phyloP scores from a whole-genome alignment of 1,140 invertebrate species.

The Meloidogyne exigua region DNA sequence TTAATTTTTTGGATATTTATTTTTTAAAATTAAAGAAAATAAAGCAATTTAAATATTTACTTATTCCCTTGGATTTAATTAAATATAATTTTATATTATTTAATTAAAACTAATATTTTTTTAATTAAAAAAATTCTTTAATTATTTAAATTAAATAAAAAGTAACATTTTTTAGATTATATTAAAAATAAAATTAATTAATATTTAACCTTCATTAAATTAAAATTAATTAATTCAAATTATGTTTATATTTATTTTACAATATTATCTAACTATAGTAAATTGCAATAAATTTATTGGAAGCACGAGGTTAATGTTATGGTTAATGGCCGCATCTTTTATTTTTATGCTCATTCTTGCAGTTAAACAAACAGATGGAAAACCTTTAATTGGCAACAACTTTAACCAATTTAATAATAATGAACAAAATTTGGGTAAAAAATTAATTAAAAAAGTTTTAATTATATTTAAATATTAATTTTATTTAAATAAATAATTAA shows the following conservation, averaged over 20 bases:
- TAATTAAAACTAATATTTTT: no score
- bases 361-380: not conserved
- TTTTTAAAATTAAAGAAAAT: no score
- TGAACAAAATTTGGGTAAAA: conserved; percentile 1
- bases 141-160: no score
- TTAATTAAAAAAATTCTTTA: no score
- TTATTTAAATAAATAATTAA: no score
- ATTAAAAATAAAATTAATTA: no score
- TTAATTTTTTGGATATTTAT: no score
- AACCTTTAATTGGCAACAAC: not conserved
- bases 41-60: no score
- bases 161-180: no score
- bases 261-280: not conserved
- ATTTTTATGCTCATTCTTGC: not conserved
- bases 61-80: no score
- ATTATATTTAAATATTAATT: not conserved
- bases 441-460: not conserved
- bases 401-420: not conserved
- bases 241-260: conserved; percentile 5
- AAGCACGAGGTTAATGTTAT: not conserved
- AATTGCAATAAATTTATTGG: not conserved
- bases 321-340: not conserved
- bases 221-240: not conserved
- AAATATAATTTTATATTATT: no score
- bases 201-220: no score